A percentile compares a stretch with the other conserved stretches of the same genome.
phyloP scores from a whole-genome alignment of 1,140 invertebrate genomes.

The Diabrotica virgifera region DNA sequence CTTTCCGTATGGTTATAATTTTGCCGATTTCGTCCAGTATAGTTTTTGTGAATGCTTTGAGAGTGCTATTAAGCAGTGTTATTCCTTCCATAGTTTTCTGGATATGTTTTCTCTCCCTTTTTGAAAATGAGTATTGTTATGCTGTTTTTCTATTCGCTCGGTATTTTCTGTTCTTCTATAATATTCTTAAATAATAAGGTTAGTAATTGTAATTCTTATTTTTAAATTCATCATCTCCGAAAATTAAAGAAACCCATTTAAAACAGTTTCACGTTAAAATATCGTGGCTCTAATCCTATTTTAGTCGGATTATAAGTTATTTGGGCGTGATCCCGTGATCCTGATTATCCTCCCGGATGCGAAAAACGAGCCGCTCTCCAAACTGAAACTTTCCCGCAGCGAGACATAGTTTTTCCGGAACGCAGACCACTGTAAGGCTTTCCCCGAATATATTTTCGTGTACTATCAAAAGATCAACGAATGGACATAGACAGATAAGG shows the following conservation, averaged over 20 bases:
- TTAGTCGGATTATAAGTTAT: conserved; percentile 11
- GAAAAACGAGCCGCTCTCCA: conserved; percentile 8
- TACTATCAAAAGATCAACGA: conserved; percentile 26
- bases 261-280: not conserved
- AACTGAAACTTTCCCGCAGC: conserved; percentile 11
- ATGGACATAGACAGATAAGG: conserved; percentile 22
- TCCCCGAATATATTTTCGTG: conserved; percentile 23
- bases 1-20: too few relatives aligned
- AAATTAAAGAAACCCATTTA: not conserved
- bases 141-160: too few relatives aligned
- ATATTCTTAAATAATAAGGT: too few relatives aligned
- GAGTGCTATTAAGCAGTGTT: too few relatives aligned
- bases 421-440: conserved; percentile 8
- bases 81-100: too few relatives aligned
- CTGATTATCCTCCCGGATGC: conserved; percentile 12
- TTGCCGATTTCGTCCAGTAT: too few relatives aligned
- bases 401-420: conserved; percentile 19
- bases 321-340: not conserved
- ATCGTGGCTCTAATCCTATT: conserved; percentile 4
- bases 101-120: too few relatives aligned
- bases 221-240: not conserved
- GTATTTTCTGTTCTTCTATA: too few relatives aligned
- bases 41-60: too few relatives aligned
- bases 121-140: too few relatives aligned
- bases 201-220: too few relatives aligned